phyloP scores from a whole-genome alignment of 2,888 invertebrate genomes.

The Steinernema hermaphroditum region DNA sequence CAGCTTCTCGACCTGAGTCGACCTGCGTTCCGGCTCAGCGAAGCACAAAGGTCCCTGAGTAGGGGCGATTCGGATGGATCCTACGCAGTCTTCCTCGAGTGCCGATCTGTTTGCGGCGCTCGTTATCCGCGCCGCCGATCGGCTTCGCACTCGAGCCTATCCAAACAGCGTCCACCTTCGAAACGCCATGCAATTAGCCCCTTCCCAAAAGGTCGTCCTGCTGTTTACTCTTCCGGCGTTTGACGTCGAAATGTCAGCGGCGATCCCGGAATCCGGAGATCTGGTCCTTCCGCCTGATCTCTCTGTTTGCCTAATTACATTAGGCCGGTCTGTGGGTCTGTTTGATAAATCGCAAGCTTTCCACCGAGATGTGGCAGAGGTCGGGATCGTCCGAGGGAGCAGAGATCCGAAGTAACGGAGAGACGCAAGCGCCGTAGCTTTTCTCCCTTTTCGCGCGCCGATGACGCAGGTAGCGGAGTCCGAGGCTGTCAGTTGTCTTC shows the following conservation, averaged over 20 bases:
- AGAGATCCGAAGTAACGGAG: neutral
- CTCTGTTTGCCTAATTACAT: slow-evolving; percentile 26
- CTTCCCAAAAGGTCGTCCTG: neutral
- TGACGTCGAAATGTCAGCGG: slow-evolving; percentile 24
- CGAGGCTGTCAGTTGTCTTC: slow-evolving; percentile 13
- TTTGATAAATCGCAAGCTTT: neutral
- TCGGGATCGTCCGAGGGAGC: neutral
- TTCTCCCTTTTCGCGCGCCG: neutral
- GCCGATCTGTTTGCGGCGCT: neutral
- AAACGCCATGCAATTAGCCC: neutral
- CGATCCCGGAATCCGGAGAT: neutral
- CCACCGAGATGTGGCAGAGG: neutral
- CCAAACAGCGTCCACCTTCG: slow-evolving; percentile 1
- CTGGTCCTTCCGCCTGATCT: neutral
- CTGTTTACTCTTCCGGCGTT: slow-evolving; percentile 9
- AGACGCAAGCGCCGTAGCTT: slow-evolving; percentile 11
- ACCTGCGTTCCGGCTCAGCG: too few species aligned
- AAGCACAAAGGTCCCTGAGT: neutral
- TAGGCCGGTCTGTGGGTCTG: slow-evolving; percentile 8
- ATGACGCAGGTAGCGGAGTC: slow-evolving; percentile 6
- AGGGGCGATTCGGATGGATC: neutral
- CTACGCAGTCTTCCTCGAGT: slow-evolving; percentile 4
- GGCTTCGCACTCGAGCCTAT: neutral
- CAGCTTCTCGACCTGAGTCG: too few species aligned
- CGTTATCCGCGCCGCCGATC: neutral